These are phyloP conservation scores for Lasioglossum lativentre DNA, from an alignment of 2,888 invertebrate species.

Conservation along the genomic window DNA sequence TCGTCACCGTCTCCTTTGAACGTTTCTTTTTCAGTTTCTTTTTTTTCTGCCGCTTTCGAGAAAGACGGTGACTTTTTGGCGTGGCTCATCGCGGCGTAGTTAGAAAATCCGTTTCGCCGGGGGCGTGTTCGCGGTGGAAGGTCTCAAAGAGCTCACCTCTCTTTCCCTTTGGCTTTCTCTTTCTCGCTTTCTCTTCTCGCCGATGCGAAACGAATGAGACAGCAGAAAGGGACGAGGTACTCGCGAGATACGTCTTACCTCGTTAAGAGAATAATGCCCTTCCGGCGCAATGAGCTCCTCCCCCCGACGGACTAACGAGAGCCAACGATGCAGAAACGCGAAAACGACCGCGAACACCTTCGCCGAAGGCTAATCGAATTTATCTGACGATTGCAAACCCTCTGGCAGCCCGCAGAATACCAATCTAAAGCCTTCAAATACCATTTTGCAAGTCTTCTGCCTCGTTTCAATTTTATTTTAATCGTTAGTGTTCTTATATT, in stretches of 20 bases:
- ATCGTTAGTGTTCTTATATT: neutral
- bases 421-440: neutral
- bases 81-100: conserved; percentile 47
- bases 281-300: conserved; percentile 48
- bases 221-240: conserved; percentile 51
- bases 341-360: neutral
- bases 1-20: conserved; percentile 32
- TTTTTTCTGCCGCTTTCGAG: neutral
- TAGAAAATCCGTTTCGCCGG: conserved; percentile 57
- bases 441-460: neutral
- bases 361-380: neutral
- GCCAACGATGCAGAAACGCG: conserved; percentile 1
- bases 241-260: conserved; percentile 42
- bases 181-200: neutral
- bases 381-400: neutral
- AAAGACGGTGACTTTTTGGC: conserved; percentile 31
- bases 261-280: conserved; percentile 72
- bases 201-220: conserved; percentile 60
- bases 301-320: conserved; percentile 42
- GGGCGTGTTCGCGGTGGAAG: conserved; percentile 32
- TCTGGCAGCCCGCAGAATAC: neutral
- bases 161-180: neutral
- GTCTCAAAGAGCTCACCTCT: conserved; percentile 50
- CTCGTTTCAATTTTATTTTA: neutral
- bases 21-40: conserved; percentile 15